These are phyloP conservation scores for Plectropomus leopardus DNA, from an alignment of 2,113 vertebrate genomes.

Conservation along the genomic window DNA sequence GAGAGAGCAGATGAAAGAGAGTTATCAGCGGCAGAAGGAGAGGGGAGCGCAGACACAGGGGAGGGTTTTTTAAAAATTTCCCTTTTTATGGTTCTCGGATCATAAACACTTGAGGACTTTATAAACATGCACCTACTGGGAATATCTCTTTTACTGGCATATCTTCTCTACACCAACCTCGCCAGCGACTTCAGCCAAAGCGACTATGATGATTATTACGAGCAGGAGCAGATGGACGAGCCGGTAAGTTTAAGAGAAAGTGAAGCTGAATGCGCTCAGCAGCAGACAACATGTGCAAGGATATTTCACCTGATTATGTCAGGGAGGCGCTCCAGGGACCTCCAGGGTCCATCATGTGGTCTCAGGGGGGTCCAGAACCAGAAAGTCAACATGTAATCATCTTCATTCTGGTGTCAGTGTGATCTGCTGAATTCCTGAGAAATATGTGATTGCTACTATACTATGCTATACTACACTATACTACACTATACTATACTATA, in stretches of 20 bases:
- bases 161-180: constrained; percentile 76
- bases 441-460: neutral
- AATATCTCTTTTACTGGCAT: constrained; percentile 76
- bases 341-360: neutral
- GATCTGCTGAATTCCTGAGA: neutral
- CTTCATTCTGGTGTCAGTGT: neutral
- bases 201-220: constrained; percentile 78
- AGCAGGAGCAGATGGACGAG: constrained; percentile 76
- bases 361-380: neutral
- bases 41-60: constrained; percentile 22
- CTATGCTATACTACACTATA: no score
- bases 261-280: neutral
- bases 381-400: neutral
- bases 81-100: constrained; percentile 38
- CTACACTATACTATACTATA: no score
- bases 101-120: constrained; percentile 47
- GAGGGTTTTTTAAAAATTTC: constrained; percentile 35
- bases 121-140: constrained; percentile 82
- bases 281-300: neutral
- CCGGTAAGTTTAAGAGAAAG: constrained; percentile 72
- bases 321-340: no score
- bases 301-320: constrained; percentile 20
- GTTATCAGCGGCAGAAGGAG: constrained; percentile 32
- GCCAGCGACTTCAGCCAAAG: constrained; percentile 69
- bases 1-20: constrained; percentile 16